phyloP scores from a whole-genome alignment of 1,140 invertebrate genomes.

The Sitophilus oryzae region DNA sequence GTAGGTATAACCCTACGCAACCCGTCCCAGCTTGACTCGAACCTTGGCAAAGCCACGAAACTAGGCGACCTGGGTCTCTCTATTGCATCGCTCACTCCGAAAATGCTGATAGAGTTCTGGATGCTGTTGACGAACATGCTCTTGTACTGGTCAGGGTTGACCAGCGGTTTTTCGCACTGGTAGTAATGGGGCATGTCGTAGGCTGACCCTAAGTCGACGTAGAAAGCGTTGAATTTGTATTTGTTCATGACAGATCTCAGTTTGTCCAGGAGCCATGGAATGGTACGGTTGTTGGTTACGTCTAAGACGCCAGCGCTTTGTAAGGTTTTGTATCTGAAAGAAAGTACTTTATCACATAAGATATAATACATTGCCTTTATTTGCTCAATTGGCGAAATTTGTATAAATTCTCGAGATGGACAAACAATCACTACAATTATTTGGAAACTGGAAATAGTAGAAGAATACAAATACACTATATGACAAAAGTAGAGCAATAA shows the following conservation, averaged over 20 bases:
- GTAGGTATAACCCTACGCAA: constrained; percentile 79
- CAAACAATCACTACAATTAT: too few species aligned
- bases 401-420: too few species aligned
- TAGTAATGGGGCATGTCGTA: constrained; percentile 84
- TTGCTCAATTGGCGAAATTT: too few species aligned
- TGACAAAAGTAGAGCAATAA: too few species aligned
- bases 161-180: constrained; percentile 62
- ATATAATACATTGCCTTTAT: too few species aligned
- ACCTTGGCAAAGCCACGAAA: constrained; percentile 80
- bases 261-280: constrained; percentile 74
- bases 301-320: constrained; percentile 76
- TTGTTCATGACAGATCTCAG: constrained; percentile 62
- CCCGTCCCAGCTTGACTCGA: constrained; percentile 83
- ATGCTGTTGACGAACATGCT: constrained; percentile 62
- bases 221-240: constrained; percentile 83
- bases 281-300: constrained; percentile 71
- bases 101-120: constrained; percentile 58
- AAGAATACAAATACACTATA: too few species aligned
- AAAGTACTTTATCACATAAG: too few species aligned
- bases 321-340: constrained; percentile 71
- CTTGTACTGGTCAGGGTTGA: constrained; percentile 78
- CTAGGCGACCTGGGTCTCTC: constrained; percentile 74
- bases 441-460: too few species aligned
- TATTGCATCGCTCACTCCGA: constrained; percentile 79
- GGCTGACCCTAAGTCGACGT: constrained; percentile 82